Evolutionary conservation across 2,113 vertebrate genomes (phyloP).

Genomic region (Rafetus swinhoei): DNA sequence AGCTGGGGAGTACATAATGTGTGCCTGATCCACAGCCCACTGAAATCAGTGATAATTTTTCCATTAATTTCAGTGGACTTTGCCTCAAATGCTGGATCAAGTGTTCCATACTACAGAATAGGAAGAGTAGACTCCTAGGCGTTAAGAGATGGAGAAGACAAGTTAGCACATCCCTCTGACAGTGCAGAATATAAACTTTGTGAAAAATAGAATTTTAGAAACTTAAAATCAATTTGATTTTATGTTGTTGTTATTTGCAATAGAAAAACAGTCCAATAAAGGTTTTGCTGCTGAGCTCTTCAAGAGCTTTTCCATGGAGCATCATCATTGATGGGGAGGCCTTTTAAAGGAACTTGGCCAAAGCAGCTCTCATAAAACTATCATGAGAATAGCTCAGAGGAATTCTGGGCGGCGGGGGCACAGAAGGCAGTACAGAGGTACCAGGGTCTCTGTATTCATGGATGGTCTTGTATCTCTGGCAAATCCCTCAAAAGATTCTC

Average conservation of each 20-base stretch:
- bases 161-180: background rate
- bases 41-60: background rate
- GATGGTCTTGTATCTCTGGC: background rate
- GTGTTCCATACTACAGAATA: accelerated
- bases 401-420: background rate
- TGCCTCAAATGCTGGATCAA: background rate
- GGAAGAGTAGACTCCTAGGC: background rate
- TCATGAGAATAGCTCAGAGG: background rate
- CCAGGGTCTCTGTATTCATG: background rate
- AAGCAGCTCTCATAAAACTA: background rate
- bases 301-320: background rate
- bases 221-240: background rate
- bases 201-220: background rate
- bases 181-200: background rate
- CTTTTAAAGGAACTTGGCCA: background rate
- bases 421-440: background rate
- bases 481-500: background rate
- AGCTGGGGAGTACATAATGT: accelerated
- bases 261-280: background rate
- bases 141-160: too few relatives aligned
- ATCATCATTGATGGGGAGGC: background rate
- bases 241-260: background rate
- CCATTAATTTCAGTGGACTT: background rate
- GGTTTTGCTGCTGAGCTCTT: background rate
- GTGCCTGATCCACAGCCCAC: background rate